A percentile compares a stretch with the other conserved stretches of the same genome.
These are phyloP conservation scores for Aphis gossypii DNA, from an alignment of 1,140 invertebrate genomes.

Conservation along the genomic window DNA sequence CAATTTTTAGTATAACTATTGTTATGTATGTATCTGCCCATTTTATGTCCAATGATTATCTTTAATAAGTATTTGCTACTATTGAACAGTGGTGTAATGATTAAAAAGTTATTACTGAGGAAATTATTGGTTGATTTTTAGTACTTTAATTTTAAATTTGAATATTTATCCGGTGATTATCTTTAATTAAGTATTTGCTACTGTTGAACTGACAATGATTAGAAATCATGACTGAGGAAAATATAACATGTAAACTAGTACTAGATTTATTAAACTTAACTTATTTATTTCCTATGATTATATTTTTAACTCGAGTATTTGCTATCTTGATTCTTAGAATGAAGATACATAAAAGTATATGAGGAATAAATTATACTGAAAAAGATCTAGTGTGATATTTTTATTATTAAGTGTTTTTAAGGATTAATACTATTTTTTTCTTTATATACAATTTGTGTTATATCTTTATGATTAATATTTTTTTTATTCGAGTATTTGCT, in stretches of 20 bases:
- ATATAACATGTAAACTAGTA: neutral
- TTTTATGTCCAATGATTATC: neutral
- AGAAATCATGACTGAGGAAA: neutral
- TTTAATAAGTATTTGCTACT: neutral
- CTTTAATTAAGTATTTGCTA: neutral
- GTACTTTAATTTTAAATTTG: neutral
- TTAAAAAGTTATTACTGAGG: neutral
- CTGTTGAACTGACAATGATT: neutral
- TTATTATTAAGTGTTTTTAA: neutral
- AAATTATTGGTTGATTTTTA: neutral
- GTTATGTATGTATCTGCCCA: neutral
- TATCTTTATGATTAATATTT: conserved; percentile 30
- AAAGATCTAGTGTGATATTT: too few species aligned
- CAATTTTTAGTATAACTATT: neutral
- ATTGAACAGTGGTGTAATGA: neutral
- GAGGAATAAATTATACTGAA: neutral
- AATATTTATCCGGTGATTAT: neutral
- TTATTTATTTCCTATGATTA: neutral
- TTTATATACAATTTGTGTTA: neutral
- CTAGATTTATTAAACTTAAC: neutral
- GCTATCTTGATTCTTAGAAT: conserved; percentile 14
- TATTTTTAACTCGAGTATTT: neutral
- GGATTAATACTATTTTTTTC: neutral
- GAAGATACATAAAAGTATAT: neutral
- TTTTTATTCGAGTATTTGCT: conserved; percentile 48